Evolutionary conservation across 1,140 invertebrate genomes (phyloP).

Genomic region (Parapsyche elsis): DNA sequence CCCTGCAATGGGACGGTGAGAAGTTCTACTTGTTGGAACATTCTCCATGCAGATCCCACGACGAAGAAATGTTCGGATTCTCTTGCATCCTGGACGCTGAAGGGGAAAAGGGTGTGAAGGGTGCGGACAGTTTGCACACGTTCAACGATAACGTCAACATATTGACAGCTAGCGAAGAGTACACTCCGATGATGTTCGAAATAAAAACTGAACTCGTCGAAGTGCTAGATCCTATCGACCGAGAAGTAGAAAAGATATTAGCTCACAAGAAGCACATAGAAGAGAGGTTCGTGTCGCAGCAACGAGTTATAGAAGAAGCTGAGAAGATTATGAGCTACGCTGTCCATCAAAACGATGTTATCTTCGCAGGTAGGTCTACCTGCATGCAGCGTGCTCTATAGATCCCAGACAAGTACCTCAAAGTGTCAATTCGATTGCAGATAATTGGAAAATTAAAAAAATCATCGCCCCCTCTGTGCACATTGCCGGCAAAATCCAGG

Average conservation of each 20-base stretch:
- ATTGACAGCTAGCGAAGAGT: slow-evolving; percentile 52
- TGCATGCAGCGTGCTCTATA: background rate
- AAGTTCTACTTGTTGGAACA: slow-evolving; percentile 60
- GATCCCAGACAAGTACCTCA: background rate
- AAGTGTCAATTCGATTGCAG: slow-evolving; percentile 42
- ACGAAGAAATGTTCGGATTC: slow-evolving; percentile 53
- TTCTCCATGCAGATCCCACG: slow-evolving; percentile 46
- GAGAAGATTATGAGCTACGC: slow-evolving; percentile 23
- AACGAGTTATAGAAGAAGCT: slow-evolving; percentile 41
- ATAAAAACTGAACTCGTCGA: slow-evolving; percentile 50
- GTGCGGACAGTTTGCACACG: slow-evolving; percentile 36
- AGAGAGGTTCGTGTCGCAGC: slow-evolving; percentile 47
- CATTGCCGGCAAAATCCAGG: slow-evolving; percentile 44
- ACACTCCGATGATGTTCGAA: slow-evolving; percentile 49
- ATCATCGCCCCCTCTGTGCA: slow-evolving; percentile 46
- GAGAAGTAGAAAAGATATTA: slow-evolving; percentile 45
- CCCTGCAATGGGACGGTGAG: slow-evolving; percentile 65
- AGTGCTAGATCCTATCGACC: slow-evolving; percentile 38
- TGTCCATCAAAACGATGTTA: slow-evolving; percentile 39
- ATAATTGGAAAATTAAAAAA: slow-evolving; percentile 54
- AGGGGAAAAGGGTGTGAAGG: slow-evolving; percentile 50
- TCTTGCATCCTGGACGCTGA: slow-evolving; percentile 52
- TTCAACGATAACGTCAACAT: slow-evolving; percentile 32
- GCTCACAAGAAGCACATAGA: slow-evolving; percentile 26
- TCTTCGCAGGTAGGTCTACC: slow-evolving; percentile 49